Percentiles rank a stretch among this genome's conserved stretches.
These are phyloP conservation scores for Urosaurus nigricauda DNA, from an alignment of 2,797 vertebrate species.

Conservation along the genomic window DNA sequence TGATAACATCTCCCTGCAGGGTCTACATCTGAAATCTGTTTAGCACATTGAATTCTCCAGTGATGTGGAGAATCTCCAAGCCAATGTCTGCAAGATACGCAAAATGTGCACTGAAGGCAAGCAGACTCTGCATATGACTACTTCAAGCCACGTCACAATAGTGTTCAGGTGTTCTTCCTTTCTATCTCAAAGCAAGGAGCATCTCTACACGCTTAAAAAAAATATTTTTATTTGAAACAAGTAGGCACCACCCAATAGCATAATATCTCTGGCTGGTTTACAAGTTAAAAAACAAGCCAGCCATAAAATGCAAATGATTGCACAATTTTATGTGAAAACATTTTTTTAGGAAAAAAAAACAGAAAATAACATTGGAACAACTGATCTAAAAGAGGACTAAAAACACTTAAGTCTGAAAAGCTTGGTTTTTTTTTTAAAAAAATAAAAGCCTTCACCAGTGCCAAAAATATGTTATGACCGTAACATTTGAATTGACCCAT, in stretches of 20 bases:
- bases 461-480: not conserved
- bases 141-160: not conserved
- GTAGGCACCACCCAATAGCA: not conserved
- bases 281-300: not conserved
- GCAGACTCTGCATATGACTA: not conserved
- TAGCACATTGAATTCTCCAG: not conserved
- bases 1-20: not conserved
- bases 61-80: not conserved
- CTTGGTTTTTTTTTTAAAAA: too few relatives aligned
- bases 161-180: not conserved
- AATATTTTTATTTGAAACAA: not conserved
- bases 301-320: not conserved
- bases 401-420: not conserved
- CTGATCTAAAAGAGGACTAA: not conserved
- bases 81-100: not conserved
- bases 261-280: not conserved
- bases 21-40: not conserved
- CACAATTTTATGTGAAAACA: too few relatives aligned
- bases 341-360: not conserved
- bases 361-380: not conserved
- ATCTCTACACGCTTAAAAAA: not conserved
- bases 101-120: not conserved
- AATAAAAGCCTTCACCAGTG: not conserved
- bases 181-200: not conserved
- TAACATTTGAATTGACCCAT: slow-evolving; percentile 16